These are phyloP conservation scores for Calypte anna DNA, from an alignment of 2,113 vertebrate genomes.

Conservation along the genomic window DNA sequence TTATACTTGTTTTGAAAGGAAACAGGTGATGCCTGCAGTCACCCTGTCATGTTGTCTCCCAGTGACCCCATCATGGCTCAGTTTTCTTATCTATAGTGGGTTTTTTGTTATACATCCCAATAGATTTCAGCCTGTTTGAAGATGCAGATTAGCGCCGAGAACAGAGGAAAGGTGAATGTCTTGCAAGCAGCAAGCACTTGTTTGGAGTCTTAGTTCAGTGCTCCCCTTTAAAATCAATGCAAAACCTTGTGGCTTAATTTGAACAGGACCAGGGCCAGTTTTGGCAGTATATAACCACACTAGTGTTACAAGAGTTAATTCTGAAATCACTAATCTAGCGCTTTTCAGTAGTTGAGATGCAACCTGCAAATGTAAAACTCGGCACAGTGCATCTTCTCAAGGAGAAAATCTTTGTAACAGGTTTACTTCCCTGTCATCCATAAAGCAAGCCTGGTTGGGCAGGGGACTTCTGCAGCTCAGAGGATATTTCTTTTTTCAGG, in stretches of 20 bases:
- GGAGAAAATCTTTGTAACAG: neutral
- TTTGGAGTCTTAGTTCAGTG: neutral
- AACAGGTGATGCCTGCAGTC: neutral
- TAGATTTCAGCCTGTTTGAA: neutral
- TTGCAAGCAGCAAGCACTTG: neutral
- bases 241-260: neutral
- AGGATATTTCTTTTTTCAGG: neutral
- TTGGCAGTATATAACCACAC: rapidly evolving
- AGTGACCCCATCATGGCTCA: neutral
- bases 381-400: neutral
- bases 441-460: neutral
- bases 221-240: neutral
- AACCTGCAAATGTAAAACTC: constrained; percentile 14
- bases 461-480: neutral
- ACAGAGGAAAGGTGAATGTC: neutral
- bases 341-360: neutral
- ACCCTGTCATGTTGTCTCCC: neutral
- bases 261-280: neutral
- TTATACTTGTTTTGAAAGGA: neutral
- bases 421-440: neutral
- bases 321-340: neutral
- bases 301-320: neutral
- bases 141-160: neutral
- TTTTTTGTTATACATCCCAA: neutral
- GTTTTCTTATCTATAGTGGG: neutral